A percentile compares a stretch with the other conserved stretches of the same genome.
These are phyloP conservation scores for Mus pahari DNA, from an alignment of 2,113 vertebrate genomes.

Conservation along the genomic window DNA sequence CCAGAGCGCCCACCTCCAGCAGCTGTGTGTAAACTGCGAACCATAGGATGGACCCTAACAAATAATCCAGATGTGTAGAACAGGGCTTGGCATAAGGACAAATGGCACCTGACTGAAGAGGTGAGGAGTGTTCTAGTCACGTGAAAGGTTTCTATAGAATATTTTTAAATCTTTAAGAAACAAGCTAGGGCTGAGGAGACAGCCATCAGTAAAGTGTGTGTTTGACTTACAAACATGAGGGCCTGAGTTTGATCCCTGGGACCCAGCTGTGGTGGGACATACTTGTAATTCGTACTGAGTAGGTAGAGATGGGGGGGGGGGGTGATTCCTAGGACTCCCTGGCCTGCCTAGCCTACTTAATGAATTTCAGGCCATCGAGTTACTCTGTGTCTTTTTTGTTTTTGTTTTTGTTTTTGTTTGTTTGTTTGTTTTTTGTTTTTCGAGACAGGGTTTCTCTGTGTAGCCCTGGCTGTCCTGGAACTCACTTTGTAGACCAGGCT, in stretches of 20 bases:
- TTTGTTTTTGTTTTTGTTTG: too few species aligned
- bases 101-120: background rate
- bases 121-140: background rate
- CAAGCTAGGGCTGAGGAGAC: background rate
- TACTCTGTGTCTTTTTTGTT: background rate
- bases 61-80: background rate
- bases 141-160: background rate
- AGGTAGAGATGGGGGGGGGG: background rate
- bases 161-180: background rate
- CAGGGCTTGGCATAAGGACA: background rate
- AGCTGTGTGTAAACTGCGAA: background rate
- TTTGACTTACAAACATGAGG: background rate
- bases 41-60: background rate
- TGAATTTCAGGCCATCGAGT: background rate
- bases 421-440: too few species aligned
- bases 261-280: background rate
- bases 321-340: background rate
- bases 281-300: background rate
- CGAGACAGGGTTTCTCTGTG: too few species aligned
- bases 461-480: too few species aligned
- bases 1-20: background rate
- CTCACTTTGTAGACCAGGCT: too few species aligned
- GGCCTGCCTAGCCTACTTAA: background rate
- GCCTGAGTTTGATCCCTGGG: background rate
- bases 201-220: rapidly evolving